Base-by-base conservation (phyloP, 2,888 invertebrate genomes). In the Scrobipalpa atriplicella region DNA sequence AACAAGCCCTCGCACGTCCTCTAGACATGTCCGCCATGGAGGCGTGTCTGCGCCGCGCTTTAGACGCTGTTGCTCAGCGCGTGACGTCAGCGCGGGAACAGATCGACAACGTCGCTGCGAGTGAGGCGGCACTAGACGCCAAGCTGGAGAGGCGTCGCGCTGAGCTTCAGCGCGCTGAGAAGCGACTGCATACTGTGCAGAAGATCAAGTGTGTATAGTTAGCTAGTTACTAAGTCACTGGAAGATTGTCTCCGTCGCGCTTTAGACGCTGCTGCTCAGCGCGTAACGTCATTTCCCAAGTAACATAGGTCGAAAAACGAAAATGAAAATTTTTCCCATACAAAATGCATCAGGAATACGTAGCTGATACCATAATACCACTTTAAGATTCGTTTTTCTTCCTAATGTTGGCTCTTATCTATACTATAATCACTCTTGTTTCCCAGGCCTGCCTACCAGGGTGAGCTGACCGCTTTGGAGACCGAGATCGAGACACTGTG, bases 161-260 rank as follows among this genome's bases (percentile, higher is more conserved):
- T 0, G 99, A 99, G 82, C 93, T 99, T 72, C 97, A 98, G 76
- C 93, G 99, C 65, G 98, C 98, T 72, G 97, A 98, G 84, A 99
- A 99, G 86, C 93, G 99, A 43, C 92, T 99, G 61, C 96, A 97
- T 78, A 98, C 99, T 0, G 93, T 99, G 74, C 97, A 98, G 88
- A 98, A 98, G 94, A 98, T 99, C 71, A 95, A 98, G 96, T 96
- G 13, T n/a, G 58, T 58, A 7, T 3, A 21, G n/a, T n/a, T n/a
- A n/a, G n/a, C 11, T 18, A 18, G 56, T 9, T 18, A n/a, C n/a
- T 47, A 13, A 2, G 5, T 47, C 1, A n/a, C n/a, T 47, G 13
- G 3, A n/a, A 16, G 47, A 16, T 5, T 16, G 47, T n/a, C n/a
- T 8, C 47, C 8, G n/a, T 1, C 47, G 47, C 47, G n/a, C 16